Evolutionary conservation across 2,113 vertebrate genomes (phyloP).

Genomic region (Grantiella picta): DNA sequence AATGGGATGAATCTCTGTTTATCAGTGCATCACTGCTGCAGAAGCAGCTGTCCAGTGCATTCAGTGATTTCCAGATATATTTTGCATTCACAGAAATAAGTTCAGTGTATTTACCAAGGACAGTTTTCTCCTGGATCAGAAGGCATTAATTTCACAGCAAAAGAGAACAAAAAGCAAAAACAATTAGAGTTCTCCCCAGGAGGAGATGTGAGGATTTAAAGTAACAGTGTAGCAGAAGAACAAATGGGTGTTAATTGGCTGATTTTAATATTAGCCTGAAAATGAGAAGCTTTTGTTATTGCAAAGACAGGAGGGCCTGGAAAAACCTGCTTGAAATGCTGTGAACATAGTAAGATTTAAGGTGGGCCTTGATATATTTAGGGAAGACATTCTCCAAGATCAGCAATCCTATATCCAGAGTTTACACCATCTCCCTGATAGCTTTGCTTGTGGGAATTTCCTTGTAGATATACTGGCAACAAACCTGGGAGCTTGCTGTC

Average conservation of each 20-base stretch:
- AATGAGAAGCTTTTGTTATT: not conserved
- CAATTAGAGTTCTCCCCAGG: not conserved
- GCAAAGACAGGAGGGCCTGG: not conserved
- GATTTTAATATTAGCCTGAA: constrained; percentile 4
- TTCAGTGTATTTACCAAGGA: not conserved
- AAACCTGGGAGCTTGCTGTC: not conserved
- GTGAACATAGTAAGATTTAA: not conserved
- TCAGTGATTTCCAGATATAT: not conserved
- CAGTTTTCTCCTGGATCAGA: not conserved
- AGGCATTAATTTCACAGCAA: not conserved
- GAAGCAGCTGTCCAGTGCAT: not conserved
- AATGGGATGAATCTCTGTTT: not conserved
- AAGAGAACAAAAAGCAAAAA: not conserved
- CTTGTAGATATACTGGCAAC: not conserved
- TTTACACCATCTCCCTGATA: not conserved
- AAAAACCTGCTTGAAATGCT: not conserved
- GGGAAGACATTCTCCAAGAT: not conserved
- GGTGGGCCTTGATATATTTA: not conserved
- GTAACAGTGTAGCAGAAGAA: not conserved
- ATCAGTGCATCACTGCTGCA: not conserved
- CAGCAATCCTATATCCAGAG: not conserved
- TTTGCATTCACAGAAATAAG: not conserved
- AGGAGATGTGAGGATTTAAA: not conserved
- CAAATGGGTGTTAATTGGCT: not conserved
- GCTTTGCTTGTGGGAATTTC: not conserved